phyloP scores from a whole-genome alignment of 2,113 vertebrate genomes.

The Mirza zaza region DNA sequence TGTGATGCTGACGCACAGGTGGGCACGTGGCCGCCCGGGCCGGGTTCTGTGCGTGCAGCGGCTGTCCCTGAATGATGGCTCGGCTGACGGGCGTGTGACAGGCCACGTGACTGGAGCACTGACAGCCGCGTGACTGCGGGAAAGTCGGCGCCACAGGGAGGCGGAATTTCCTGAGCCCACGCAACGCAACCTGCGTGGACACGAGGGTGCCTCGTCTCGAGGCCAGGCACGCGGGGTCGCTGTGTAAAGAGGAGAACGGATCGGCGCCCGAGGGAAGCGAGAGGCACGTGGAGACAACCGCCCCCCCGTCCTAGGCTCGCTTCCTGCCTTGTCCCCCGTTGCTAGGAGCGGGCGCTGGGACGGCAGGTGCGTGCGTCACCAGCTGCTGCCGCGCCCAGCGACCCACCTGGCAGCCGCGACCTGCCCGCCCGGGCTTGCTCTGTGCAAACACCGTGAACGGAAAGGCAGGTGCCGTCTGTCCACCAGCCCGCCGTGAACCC shows the following conservation, averaged over 20 bases:
- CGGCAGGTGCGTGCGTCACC: accelerated
- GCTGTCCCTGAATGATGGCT: background rate
- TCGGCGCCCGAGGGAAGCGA: background rate
- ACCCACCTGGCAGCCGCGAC: background rate
- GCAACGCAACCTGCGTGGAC: background rate
- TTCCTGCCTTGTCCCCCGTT: background rate
- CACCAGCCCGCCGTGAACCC: background rate
- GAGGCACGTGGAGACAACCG: background rate
- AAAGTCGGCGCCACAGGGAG: background rate
- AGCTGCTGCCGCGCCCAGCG: background rate
- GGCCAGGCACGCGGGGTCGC: background rate
- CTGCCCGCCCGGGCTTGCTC: background rate
- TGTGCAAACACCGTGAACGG: background rate
- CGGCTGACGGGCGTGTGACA: background rate
- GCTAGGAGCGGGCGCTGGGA: constrained; percentile 6
- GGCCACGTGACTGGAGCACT: background rate
- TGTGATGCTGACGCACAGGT: background rate
- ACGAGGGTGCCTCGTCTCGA: background rate
- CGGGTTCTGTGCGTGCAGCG: background rate
- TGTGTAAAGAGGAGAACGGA: background rate
- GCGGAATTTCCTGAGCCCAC: background rate
- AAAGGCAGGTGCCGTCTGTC: background rate
- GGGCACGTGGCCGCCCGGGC: background rate
- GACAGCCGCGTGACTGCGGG: background rate
- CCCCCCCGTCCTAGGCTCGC: background rate